Evolutionary conservation across 2,113 vertebrate genomes (phyloP), one percentile per base, ranked within the genome.

Genomic region (Equus przewalskii): DNA sequence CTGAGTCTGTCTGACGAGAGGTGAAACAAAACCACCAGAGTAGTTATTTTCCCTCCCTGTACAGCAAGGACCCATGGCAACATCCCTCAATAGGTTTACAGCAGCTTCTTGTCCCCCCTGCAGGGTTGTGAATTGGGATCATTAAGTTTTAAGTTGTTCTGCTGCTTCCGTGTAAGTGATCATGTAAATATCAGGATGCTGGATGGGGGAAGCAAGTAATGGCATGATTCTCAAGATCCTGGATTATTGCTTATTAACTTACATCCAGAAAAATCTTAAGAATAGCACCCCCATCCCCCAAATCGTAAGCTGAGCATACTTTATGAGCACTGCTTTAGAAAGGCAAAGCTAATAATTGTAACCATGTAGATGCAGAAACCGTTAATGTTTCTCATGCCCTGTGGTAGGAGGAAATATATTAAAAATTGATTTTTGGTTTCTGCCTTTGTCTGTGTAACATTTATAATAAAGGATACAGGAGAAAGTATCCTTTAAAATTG

Each of bases 331-430:
- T 1, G 0, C 69, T 49, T 98, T 95, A 89, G 97, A 97, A 98
- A 85, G 97, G 70, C 86, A 97, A 97, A 97, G 97, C 94, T 97
- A 97, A 79, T 98, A 75, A 98, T 97, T 98, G 96, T 98, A 98
- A 97, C 98, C 98, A 93, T 85, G 98, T 98, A 98, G 97, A 98
- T 98, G 96, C 26, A 98, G 97, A 98, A 98, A 81, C 96, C 81
- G 28, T 98, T 99, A 98, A 98, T 98, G 98, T 98, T 99, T 98
- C 98, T 56, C 94, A 97, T 98, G 98, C 98, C 98, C 98, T 94
- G 98, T 98, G 99, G 98, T 98, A 98, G 99, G 98, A 99, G 98
- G 98, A 98, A 99, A 98, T 99, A 99, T 98, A 99, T 99, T 99
- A 99, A 99, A 99, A 98, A 98, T 99, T 99, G 98, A 99, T 99